phyloP scores from a whole-genome alignment of 1,140 invertebrate species.

The Aphelinus atriplicis region DNA sequence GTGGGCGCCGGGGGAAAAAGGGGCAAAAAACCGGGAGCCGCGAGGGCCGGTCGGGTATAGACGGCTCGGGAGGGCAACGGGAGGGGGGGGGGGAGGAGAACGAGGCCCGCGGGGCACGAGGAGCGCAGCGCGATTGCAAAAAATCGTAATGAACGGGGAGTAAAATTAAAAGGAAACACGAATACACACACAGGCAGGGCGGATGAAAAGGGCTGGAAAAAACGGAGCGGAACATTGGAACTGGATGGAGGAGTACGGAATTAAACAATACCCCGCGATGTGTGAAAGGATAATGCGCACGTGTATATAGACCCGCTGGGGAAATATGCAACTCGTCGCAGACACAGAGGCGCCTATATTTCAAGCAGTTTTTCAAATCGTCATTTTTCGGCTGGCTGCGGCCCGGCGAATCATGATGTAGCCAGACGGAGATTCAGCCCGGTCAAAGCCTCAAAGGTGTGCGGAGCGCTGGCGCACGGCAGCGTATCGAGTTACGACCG shows the following conservation, averaged over 20 bases:
- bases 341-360: background rate
- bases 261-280: background rate
- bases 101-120: background rate
- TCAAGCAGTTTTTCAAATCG: background rate
- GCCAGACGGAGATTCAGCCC: no score
- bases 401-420: no score
- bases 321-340: background rate
- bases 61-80: background rate
- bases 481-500: background rate
- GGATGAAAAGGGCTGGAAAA: background rate
- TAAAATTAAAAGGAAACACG: conserved; percentile 16
- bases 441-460: no score
- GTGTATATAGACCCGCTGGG: background rate
- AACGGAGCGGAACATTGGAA: background rate
- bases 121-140: conserved; percentile 15
- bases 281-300: no score
- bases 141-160: conserved; percentile 4
- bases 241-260: background rate
- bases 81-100: background rate
- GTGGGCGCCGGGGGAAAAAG: background rate
- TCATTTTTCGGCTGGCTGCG: background rate
- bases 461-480: background rate
- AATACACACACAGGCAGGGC: no score
- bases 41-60: background rate
- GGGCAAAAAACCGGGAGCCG: no score